These are phyloP conservation scores for Andrena dorsata DNA, from an alignment of 2,888 invertebrate species.

Conservation along the genomic window DNA sequence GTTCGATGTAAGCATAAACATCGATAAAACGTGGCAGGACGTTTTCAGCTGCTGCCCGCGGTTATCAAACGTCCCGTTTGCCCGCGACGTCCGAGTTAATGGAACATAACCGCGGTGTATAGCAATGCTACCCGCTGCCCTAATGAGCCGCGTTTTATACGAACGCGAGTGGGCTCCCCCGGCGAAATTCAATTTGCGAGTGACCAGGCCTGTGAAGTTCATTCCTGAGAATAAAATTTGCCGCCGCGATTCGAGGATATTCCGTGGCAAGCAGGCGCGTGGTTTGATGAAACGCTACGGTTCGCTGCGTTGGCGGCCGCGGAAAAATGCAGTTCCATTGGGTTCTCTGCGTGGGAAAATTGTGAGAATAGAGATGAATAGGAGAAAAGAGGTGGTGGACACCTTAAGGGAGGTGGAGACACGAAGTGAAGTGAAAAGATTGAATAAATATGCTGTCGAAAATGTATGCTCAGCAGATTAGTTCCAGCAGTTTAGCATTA, in stretches of 20 bases:
- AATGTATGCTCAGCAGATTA: too few relatives aligned
- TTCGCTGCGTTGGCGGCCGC: neutral
- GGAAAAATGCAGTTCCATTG: neutral
- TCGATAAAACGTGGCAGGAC: slow-evolving; percentile 10
- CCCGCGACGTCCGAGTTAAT: slow-evolving; percentile 14
- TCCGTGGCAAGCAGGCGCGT: neutral
- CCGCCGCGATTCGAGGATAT: neutral
- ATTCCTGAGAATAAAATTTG: neutral
- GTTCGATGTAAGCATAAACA: slow-evolving; percentile 13
- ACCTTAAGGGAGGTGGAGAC: too few relatives aligned
- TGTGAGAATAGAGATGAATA: too few relatives aligned
- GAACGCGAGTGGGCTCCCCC: neutral
- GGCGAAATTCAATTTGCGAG: neutral
- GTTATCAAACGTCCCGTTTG: neutral
- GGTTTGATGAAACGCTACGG: neutral
- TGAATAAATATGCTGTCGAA: too few relatives aligned
- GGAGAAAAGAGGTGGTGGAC: too few relatives aligned
- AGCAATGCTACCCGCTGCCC: neutral
- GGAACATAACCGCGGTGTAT: slow-evolving; percentile 6
- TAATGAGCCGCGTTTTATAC: slow-evolving; percentile 16
- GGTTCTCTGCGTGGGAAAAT: neutral
- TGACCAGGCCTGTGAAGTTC: neutral
- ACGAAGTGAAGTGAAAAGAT: too few relatives aligned
- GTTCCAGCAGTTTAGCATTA: too few relatives aligned
- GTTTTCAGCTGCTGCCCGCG: neutral